Conservation (phyloP, 2,888 invertebrate species). For the Steinernema hermaphroditum region DNA sequence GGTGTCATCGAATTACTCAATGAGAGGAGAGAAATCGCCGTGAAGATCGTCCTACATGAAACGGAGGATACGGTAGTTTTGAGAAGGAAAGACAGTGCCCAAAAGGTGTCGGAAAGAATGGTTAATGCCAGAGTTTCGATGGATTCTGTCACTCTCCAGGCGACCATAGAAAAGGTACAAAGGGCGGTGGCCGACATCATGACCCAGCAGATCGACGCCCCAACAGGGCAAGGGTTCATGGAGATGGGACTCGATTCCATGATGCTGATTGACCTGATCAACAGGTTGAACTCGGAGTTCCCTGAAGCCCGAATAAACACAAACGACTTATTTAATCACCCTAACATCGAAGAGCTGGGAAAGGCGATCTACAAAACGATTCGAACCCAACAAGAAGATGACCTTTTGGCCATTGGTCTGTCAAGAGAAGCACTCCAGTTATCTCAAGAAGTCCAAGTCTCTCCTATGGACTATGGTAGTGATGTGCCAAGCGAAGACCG, state of each 20-base stretch:
- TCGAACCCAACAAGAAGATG: no score
- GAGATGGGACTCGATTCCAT: constrained; percentile 63
- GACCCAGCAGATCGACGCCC: constrained; percentile 6
- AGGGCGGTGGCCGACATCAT: constrained; percentile 16
- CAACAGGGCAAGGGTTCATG: constrained; percentile 43
- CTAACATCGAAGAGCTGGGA: constrained; percentile 3
- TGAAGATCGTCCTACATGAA: constrained; percentile 2
- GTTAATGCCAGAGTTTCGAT: background rate
- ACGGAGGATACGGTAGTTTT: background rate
- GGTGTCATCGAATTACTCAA: constrained; percentile 21
- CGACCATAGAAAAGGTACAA: constrained; percentile 10
- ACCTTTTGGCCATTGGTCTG: no score
- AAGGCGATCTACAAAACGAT: background rate
- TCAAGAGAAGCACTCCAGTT: no score
- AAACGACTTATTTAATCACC: constrained; percentile 12
- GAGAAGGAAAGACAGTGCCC: background rate
- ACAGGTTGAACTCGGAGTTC: constrained; percentile 37
- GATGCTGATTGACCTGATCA: constrained; percentile 57
- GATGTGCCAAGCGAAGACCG: no score
- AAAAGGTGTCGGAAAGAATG: background rate
- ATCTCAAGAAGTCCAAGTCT: no score
- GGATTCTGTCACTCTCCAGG: background rate
- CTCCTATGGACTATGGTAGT: no score
- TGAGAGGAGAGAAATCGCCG: constrained; percentile 13
- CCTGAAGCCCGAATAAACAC: background rate